Evolutionary conservation across 1,140 invertebrate species (phyloP), one percentile per base, ranked within the genome.

Genomic region (Papilio polytes): DNA sequence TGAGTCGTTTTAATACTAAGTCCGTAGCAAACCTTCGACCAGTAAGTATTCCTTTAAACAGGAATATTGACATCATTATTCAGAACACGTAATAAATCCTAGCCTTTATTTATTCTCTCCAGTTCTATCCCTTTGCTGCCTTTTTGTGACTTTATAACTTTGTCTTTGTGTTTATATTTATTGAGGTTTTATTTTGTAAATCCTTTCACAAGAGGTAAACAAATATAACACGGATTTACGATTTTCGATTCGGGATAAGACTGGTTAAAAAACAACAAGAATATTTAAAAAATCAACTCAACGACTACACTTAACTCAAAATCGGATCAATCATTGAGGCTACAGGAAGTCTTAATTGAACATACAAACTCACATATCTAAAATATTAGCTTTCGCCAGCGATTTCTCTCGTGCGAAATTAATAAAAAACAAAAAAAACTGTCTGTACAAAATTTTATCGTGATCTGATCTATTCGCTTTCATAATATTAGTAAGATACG

Each of bases 81-180:
- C 13, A 6, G 63, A 70, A 31, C 63, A 70, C 63, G 63, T 70
- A 70, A 70, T 31, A 70, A 70, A 70, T 70, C 63, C 63, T 70
- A 31, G 12, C 26, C 26, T 70, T 63, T 70, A 70, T 70, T 70
- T 70, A 70, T 70, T 70, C 22, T 70, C 26, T 70, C 22, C 63
- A 13, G 63, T 13, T 31, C 26, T 15, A 31, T 70, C 63, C 63
- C 12, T 70, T 70, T 70, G 63, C 31, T 70, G 3, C 12, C 22
- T 70, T 31, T 2, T 70, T 70, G 22, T 70, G 63, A 70, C 63
- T 70, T 26, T 26, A 26, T 31, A 31, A 31, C 63, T 70, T 36
- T 15, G 31, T 70, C 63, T 26, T 70, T 70, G 9, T 66, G 31
- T 12, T 12, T 26, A 63, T 31, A 70, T 70, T 15, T 70, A 70